phyloP scores from a whole-genome alignment of 2,888 invertebrate species.

The Lepidocyrtinus sp. region DNA sequence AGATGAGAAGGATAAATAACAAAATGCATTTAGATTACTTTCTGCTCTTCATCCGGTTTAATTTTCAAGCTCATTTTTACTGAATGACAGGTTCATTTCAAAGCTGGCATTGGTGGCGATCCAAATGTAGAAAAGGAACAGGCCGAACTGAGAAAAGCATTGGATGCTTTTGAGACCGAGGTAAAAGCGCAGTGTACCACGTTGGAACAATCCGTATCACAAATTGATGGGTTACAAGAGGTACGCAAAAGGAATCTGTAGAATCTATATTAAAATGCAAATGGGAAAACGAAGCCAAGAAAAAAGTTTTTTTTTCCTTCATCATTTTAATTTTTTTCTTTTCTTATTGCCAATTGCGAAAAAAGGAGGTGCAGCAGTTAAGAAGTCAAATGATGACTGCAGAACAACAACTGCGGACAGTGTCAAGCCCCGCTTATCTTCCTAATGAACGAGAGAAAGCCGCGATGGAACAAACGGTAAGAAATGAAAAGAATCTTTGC shows the following conservation, averaged over 20 bases:
- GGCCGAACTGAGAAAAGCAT: constrained; percentile 79
- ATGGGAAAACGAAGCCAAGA: neutral
- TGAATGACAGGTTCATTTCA: constrained; percentile 83
- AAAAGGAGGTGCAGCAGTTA: constrained; percentile 84
- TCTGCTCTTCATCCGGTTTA: neutral
- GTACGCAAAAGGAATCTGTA: constrained; percentile 70
- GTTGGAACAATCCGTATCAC: constrained; percentile 83
- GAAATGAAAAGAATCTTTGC: constrained; percentile 72
- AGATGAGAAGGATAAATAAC: too few relatives aligned
- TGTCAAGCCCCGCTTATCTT: constrained; percentile 86
- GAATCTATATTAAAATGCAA: too few relatives aligned
- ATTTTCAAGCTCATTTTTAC: constrained; percentile 12
- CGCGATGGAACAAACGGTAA: constrained; percentile 90
- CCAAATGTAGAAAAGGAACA: constrained; percentile 82
- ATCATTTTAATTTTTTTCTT: neutral
- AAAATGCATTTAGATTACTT: too few relatives aligned
- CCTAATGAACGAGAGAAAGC: constrained; percentile 88
- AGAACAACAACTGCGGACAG: constrained; percentile 88
- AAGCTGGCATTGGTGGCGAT: constrained; percentile 87
- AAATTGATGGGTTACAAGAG: constrained; percentile 90
- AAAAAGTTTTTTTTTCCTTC: neutral
- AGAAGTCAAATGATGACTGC: constrained; percentile 88
- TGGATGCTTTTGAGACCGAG: constrained; percentile 79
- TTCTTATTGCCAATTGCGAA: neutral
- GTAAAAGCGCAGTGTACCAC: constrained; percentile 79